Base-by-base conservation (phyloP, 2,797 vertebrate species). In the Rhinoraja longicauda region DNA sequence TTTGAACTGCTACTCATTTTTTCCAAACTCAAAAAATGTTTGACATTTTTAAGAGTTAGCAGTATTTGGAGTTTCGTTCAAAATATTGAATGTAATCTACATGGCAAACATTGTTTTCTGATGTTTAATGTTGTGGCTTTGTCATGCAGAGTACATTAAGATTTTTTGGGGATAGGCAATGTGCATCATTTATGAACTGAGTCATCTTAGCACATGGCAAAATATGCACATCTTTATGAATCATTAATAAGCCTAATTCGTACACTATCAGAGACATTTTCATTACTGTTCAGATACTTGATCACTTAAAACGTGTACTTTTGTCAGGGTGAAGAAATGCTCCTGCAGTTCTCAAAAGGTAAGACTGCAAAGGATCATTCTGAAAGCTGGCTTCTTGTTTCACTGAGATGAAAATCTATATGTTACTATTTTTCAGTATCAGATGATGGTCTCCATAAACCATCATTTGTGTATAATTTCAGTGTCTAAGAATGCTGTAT, bases 221-320 rank as follows among this genome's bases (percentile, higher is more conserved):
- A 45, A n/a, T 73, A 45, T 91, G 90, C 67, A 91, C 90, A 73
- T 91, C 67, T n/a, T 92, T 92, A n/a, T 45, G 53, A 92, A 53
- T 72, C 24, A 70, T 72, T 72, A 72, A 32, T 13, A 53, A 91
- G 19, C 15, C 36, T 92, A 53, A 73, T 29, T 92, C 24, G 4
- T 70, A 92, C 70, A 92, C 72, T 92, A 92, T 45, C 67, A 75
- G 67, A 92, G 36, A 24, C 8, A 72, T 32, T 86, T 17, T 64
- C 59, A 19, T 88, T 88, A 64, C 57, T 73, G 67, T 91, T 90
- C 45, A 4, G 26, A 73, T 75, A 10, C 39, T 57, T 92, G 36
- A 73, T 39, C 75, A 92, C 75, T 92, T 70, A 73, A 92, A 92
- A 39, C 1, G 73, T 73, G 9, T 72, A 91, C 70, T 91, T 73